Percentiles rank a stretch among this genome's conserved stretches.
Evolutionary conservation across 2,797 vertebrate species (phyloP).

Genomic region (Euthynnus affinis): DNA sequence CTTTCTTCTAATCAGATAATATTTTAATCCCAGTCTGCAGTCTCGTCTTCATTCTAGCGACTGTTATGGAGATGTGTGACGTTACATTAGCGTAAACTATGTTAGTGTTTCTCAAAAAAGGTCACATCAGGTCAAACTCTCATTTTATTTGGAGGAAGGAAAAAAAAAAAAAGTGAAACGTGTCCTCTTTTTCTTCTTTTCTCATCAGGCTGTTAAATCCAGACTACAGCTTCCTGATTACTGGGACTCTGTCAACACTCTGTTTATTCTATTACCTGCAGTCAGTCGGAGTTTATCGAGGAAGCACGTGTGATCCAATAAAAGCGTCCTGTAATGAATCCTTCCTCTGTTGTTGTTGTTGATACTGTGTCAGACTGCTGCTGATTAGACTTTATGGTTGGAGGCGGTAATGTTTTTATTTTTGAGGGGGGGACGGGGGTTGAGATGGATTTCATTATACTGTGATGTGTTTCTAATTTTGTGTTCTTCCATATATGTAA

Average conservation of each 20-base stretch:
- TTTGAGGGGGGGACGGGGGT: too few relatives aligned
- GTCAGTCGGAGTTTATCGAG: not conserved
- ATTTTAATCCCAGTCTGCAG: conserved; percentile 20
- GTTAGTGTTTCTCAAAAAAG: not conserved
- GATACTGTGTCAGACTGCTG: not conserved
- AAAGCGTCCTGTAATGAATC: conserved; percentile 22
- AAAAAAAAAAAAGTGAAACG: not conserved
- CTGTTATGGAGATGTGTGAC: not conserved
- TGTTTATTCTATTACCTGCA: not conserved
- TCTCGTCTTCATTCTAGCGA: not conserved
- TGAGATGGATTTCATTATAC: conserved; percentile 2
- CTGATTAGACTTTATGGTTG: too few relatives aligned
- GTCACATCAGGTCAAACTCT: not conserved
- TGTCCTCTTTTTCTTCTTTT: conserved; percentile 1
- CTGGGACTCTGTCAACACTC: conserved; percentile 2
- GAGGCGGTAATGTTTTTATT: not conserved
- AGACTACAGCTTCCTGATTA: not conserved
- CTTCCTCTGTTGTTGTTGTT: too few relatives aligned
- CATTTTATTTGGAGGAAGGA: not conserved
- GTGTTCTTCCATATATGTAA: conserved; percentile 6
- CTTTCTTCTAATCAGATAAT: conserved; percentile 37
- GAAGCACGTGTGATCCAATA: not conserved
- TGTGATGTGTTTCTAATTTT: conserved; percentile 5
- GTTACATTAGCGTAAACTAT: not conserved
- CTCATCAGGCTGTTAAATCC: not conserved